These are phyloP conservation scores for Malurus alboscapulatus DNA, from an alignment of 2,113 vertebrate species.

Conservation along the genomic window DNA sequence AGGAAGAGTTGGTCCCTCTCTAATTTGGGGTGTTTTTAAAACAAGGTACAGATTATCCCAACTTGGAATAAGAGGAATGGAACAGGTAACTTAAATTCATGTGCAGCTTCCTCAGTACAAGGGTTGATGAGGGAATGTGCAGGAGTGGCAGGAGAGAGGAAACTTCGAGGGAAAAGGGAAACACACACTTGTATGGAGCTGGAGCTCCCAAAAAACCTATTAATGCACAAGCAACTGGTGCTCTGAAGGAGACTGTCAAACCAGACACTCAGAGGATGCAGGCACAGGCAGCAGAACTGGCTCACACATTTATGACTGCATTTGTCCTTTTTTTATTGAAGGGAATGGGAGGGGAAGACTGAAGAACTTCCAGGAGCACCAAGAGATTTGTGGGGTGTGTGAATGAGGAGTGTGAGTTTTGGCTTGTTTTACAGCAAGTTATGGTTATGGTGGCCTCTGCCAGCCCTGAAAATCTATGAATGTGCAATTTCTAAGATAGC, in stretches of 20 bases:
- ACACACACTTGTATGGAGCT: rapidly evolving
- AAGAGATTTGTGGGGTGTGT: background rate
- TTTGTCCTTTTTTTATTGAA: background rate
- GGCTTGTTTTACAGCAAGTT: background rate
- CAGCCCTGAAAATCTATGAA: background rate
- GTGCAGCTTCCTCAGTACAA: background rate
- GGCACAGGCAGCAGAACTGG: background rate
- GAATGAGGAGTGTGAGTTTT: background rate
- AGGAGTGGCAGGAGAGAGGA: background rate
- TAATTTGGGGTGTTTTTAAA: background rate
- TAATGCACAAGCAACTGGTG: rapidly evolving
- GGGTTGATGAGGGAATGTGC: rapidly evolving
- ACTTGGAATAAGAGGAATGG: background rate
- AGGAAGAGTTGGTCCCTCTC: background rate
- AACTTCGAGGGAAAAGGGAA: background rate
- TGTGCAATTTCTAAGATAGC: background rate
- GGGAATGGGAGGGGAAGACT: background rate
- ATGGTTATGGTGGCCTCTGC: background rate
- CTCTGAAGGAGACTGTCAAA: background rate
- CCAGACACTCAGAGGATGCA: background rate
- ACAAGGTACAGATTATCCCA: rapidly evolving
- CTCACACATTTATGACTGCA: background rate
- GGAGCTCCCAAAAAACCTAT: background rate
- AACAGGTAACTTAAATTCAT: background rate
- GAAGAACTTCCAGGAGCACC: background rate